Base-by-base conservation (phyloP, 2,888 invertebrate genomes). In the Epirrhoe tristata region DNA sequence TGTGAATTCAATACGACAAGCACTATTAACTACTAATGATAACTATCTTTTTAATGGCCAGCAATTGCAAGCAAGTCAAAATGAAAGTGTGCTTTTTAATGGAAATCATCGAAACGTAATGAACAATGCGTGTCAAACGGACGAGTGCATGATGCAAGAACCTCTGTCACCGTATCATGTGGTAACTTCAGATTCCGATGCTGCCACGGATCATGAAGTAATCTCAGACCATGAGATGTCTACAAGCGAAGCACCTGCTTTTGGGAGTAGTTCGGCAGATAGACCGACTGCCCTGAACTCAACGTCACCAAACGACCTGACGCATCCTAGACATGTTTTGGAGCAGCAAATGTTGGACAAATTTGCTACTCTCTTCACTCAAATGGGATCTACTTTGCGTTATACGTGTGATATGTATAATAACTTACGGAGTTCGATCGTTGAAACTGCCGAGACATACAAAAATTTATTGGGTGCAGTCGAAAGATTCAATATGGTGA, bases 281-380 rank as follows among this genome's bases (percentile, higher is more conserved):
- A 55, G 39, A 55, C 55, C 39, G 12, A 39, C 55, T 55, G 39
- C 55, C 55, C 55, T 17, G 12, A 55, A 55, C 39, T 16, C 31
- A 12, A 53, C 6, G 34, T 16, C 36, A 54, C 2, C 16, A 6
- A 36, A 7, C 54, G 16, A 54, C 36, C 34, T 12, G 43, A 43
- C 1, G 54, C 7, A 36, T 54, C 14, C 54, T 16, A 54, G 16
- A 54, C 7, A 53, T 46, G 53, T 58, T 46, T 46, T 53, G 46
- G 58, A 63, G 48, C 53, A 58, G 53, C 53, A 56, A 66, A 72
- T 69, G 69, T 67, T 71, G 53, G 61, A 67, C 53, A 46, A 61
- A 39, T 48, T 67, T 65, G 62, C 39, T 54, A 17, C 57, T 5
- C 54, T 31, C 17, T 48, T 58, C 17, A 48, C 46, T 54, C 63